These are phyloP conservation scores for Drosophila takahashii DNA, from an alignment of 1,140 invertebrate genomes.

Conservation along the genomic window DNA sequence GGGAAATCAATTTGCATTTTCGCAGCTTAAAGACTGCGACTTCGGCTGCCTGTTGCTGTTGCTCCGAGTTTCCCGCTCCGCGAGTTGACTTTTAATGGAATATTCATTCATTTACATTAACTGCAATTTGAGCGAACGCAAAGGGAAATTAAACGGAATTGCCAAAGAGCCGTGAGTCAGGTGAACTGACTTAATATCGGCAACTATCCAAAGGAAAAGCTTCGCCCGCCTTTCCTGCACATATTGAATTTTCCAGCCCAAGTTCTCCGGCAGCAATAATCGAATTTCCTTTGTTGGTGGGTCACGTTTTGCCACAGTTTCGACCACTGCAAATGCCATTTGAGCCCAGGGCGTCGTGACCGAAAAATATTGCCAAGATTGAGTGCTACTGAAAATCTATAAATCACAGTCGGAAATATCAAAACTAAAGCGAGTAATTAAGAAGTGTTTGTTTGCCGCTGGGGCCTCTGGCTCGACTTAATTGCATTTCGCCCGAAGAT, in stretches of 20 bases:
- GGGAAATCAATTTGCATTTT: constrained; percentile 53
- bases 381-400: constrained; percentile 20
- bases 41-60: constrained; percentile 32
- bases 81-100: constrained; percentile 43
- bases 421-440: constrained; percentile 59
- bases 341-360: constrained; percentile 3
- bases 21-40: constrained; percentile 8
- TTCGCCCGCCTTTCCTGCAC: no score
- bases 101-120: constrained; percentile 63
- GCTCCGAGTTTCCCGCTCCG: constrained; percentile 1
- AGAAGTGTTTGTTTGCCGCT: constrained; percentile 25
- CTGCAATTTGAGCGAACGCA: constrained; percentile 42
- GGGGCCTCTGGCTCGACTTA: constrained; percentile 2
- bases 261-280: constrained; percentile 23
- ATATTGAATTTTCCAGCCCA: constrained; percentile 6
- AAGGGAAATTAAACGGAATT: constrained; percentile 46
- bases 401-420: constrained; percentile 50
- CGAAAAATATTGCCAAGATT: constrained; percentile 29
- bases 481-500: constrained; percentile 35
- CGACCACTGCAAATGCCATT: constrained; percentile 25
- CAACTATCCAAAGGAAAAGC: not conserved
- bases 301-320: constrained; percentile 39
- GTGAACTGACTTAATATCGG: constrained; percentile 8
- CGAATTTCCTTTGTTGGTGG: constrained; percentile 28
- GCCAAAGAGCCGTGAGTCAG: constrained; percentile 1